Conservation (phyloP, 2,797 vertebrate species). For the Brachyrhaphis roseni region DNA sequence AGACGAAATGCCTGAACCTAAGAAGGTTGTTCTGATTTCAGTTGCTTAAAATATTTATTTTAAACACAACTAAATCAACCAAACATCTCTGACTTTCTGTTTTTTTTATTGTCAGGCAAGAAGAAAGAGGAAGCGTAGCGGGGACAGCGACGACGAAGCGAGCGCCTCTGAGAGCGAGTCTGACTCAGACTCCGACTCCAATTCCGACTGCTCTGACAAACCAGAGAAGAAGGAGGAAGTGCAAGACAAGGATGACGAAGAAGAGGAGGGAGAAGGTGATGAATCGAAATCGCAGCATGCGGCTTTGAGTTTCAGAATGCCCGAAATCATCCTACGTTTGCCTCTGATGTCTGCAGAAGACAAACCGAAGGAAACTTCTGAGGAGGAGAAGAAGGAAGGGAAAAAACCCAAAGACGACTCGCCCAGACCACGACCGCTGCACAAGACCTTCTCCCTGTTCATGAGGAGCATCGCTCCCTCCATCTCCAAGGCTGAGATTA, state of each 20-base stretch:
- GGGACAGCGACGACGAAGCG: slow-evolving; percentile 88
- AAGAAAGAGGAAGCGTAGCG: slow-evolving; percentile 88
- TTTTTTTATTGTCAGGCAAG: slow-evolving; percentile 72
- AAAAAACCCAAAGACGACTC: slow-evolving; percentile 82
- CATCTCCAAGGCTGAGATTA: slow-evolving; percentile 91
- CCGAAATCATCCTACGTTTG: not conserved
- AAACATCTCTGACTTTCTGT: not conserved
- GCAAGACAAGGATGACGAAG: slow-evolving; percentile 74
- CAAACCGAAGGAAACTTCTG: slow-evolving; percentile 77
- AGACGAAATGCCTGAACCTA: slow-evolving; percentile 76
- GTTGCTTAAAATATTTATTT: not conserved
- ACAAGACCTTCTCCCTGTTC: slow-evolving; percentile 92
- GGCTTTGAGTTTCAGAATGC: not conserved
- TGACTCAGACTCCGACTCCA: slow-evolving; percentile 86
- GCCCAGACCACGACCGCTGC: slow-evolving; percentile 87
- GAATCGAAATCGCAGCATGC: not conserved
- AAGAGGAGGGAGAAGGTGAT: slow-evolving; percentile 78
- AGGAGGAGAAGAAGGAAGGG: slow-evolving; percentile 83
- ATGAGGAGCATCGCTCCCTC: slow-evolving; percentile 92
- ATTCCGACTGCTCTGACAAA: slow-evolving; percentile 84
- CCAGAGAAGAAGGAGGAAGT: slow-evolving; percentile 76
- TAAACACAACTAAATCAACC: not conserved
- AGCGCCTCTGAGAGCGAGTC: slow-evolving; percentile 88
- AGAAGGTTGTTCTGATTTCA: slow-evolving; percentile 78
- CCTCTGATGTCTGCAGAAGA: slow-evolving; percentile 53